phyloP scores from a whole-genome alignment of 2,888 invertebrate genomes.

The Galerucella nymphaeae region DNA sequence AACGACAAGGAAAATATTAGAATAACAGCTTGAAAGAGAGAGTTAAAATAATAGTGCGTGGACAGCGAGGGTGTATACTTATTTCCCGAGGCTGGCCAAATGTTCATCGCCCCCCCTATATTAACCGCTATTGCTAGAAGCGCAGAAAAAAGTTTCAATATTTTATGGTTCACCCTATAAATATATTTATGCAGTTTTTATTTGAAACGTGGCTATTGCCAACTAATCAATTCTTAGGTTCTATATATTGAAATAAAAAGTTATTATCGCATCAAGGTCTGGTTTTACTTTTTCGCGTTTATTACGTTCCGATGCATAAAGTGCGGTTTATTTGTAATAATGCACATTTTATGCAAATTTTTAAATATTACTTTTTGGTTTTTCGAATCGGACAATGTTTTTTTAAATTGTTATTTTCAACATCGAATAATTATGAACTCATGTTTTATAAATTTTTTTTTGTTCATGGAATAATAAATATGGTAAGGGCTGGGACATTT shows the following conservation, averaged over 20 bases:
- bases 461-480: no score
- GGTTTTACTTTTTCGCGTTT: conserved; percentile 2
- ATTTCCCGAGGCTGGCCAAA: no score
- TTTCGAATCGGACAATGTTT: not conserved
- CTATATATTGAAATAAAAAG: not conserved
- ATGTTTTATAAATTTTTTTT: no score
- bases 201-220: not conserved
- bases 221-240: conserved; percentile 2
- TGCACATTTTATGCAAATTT: conserved; percentile 11
- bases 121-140: not conserved
- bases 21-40: no score
- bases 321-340: not conserved
- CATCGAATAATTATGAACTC: no score
- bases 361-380: not conserved
- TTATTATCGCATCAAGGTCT: conserved; percentile 3
- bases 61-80: no score
- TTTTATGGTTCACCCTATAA: not conserved
- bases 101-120: no score
- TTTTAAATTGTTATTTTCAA: not conserved
- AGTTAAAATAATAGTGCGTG: no score
- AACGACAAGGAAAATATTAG: no score
- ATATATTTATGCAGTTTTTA: not conserved
- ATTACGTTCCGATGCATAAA: not conserved
- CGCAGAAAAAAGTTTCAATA: no score
- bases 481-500: no score